A percentile compares a stretch with the other conserved stretches of the same genome.
Evolutionary conservation across 2,797 vertebrate species (phyloP).

Genomic region (Sebastes melanostomus): DNA sequence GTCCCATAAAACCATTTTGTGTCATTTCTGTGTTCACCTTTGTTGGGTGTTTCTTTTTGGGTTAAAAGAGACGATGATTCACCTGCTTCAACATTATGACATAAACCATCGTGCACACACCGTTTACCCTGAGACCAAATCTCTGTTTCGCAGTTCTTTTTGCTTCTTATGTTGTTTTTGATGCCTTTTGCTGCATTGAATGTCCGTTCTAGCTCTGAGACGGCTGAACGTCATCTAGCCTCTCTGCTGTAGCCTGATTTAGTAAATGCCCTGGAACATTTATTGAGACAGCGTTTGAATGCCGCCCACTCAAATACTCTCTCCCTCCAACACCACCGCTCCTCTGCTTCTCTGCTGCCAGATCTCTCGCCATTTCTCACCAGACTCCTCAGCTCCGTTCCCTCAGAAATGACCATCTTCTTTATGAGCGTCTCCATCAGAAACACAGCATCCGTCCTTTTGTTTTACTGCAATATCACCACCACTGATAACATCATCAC

Average conservation of each 20-base stretch:
- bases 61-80: neutral
- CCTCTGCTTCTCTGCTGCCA: slow-evolving; percentile 69
- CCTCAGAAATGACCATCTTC: slow-evolving; percentile 48
- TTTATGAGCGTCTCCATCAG: slow-evolving; percentile 10
- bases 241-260: slow-evolving; percentile 76
- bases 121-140: neutral
- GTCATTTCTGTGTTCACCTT: neutral
- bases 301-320: slow-evolving; percentile 78
- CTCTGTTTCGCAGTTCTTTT: neutral
- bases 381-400: slow-evolving; percentile 85
- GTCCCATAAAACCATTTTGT: neutral
- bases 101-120: neutral
- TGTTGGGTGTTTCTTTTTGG: too few species aligned
- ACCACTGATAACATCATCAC: neutral
- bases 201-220: slow-evolving; percentile 61
- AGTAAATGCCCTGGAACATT: slow-evolving; percentile 81
- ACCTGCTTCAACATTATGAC: slow-evolving; percentile 4
- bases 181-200: slow-evolving; percentile 37
- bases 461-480: neutral
- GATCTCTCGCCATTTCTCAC: slow-evolving; percentile 86
- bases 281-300: slow-evolving; percentile 78
- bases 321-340: slow-evolving; percentile 70
- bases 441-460: slow-evolving; percentile 16
- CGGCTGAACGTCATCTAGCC: slow-evolving; percentile 65
- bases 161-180: slow-evolving; percentile 10